These are phyloP conservation scores for Typhlichthys eigenmanni DNA, from an alignment of 2,797 vertebrate species.

Conservation along the genomic window DNA sequence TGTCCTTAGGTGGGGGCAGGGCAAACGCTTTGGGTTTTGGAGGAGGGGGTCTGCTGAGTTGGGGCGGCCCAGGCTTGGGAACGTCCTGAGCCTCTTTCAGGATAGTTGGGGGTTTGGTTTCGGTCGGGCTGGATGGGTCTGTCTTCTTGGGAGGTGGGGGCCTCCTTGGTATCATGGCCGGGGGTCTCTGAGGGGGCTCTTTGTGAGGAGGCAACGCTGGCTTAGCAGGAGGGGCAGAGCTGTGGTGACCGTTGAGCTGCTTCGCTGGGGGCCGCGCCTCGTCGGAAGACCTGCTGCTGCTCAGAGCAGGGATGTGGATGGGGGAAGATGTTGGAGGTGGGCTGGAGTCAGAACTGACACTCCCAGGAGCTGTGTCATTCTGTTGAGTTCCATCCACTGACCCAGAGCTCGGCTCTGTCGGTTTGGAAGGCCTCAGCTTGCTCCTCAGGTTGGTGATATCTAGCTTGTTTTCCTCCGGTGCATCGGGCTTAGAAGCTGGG, in stretches of 20 bases:
- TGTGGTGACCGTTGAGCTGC: conserved; percentile 78
- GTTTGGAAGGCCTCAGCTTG: conserved; percentile 90
- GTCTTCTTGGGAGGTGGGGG: conserved; percentile 94
- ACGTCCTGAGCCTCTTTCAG: conserved; percentile 76
- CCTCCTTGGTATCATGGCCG: conserved; percentile 84
- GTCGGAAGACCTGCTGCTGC: conserved; percentile 49
- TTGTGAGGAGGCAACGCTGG: conserved; percentile 69
- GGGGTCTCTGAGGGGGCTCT: conserved; percentile 84
- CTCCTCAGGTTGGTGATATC: conserved; percentile 94
- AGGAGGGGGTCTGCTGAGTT: conserved; percentile 81
- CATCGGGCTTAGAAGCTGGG: conserved; percentile 81
- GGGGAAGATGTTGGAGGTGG: conserved; percentile 42
- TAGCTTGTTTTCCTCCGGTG: conserved; percentile 82
- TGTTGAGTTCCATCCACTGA: conserved; percentile 70
- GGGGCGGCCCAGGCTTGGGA: conserved; percentile 48
- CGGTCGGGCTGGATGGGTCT: conserved; percentile 70
- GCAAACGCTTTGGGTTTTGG: conserved; percentile 84
- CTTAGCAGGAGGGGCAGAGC: conserved; percentile 67
- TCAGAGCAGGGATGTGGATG: conserved; percentile 52
- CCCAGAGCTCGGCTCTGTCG: conserved; percentile 72
- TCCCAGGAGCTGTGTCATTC: conserved; percentile 33
- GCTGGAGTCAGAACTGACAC: conserved; percentile 39
- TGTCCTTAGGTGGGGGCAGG: conserved; percentile 58
- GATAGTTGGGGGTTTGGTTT: conserved; percentile 66
- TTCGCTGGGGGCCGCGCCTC: conserved; percentile 77